Conservation (phyloP, 2,888 invertebrate species). For the Scaeva pyrastri region DNA sequence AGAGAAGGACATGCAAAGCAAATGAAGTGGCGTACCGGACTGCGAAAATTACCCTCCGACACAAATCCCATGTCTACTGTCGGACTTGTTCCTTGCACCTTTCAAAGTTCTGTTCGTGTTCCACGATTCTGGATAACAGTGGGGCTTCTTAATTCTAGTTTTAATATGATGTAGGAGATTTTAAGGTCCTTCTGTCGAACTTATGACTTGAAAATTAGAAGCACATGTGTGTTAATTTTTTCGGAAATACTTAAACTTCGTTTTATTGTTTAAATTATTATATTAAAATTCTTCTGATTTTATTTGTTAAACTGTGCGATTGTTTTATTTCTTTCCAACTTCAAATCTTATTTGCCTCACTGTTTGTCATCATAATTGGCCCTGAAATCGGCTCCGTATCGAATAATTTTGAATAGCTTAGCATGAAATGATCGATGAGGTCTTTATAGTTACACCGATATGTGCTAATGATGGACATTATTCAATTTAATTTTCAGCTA, state of each 20-base stretch:
- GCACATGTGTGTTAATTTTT: too few relatives aligned
- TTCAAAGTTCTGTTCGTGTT: background rate
- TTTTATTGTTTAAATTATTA: too few relatives aligned
- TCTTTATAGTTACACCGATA: constrained; percentile 76
- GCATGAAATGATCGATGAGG: constrained; percentile 75
- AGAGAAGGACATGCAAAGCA: constrained; percentile 58
- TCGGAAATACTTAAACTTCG: too few relatives aligned
- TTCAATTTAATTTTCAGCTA: constrained; percentile 76
- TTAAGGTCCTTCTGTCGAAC: background rate
- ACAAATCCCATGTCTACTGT: constrained; percentile 1
- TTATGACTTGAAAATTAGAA: too few relatives aligned
- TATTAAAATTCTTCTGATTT: too few relatives aligned
- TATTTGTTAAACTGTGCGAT: too few relatives aligned
- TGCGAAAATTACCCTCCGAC: constrained; percentile 35
- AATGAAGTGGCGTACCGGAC: constrained; percentile 68
- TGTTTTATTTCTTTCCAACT: background rate
- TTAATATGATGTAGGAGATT: too few relatives aligned
- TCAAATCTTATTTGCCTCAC: background rate
- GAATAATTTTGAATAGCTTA: constrained; percentile 74
- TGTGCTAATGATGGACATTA: constrained; percentile 76
- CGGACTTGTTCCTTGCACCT: background rate
- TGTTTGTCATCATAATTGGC: constrained; percentile 11
- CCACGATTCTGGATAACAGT: background rate
- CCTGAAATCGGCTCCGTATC: constrained; percentile 66
- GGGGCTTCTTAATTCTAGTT: background rate